Percentiles rank a stretch among this genome's conserved stretches.
These are phyloP conservation scores for Pleuronectes platessa DNA, from an alignment of 2,113 vertebrate species.

Conservation along the genomic window DNA sequence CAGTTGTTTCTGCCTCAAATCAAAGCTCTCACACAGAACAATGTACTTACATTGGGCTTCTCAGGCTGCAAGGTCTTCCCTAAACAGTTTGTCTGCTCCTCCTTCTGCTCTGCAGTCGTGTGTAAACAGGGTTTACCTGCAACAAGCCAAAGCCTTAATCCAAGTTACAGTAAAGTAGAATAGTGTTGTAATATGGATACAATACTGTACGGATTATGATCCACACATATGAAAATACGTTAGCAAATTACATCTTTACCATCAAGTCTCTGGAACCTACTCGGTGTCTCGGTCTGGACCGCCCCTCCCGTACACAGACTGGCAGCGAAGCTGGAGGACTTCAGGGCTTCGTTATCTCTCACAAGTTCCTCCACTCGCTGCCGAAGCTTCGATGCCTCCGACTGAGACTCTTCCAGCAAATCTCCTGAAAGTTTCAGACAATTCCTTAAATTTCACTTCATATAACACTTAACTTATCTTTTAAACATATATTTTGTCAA, in stretches of 20 bases:
- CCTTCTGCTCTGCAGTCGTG: conserved; percentile 62
- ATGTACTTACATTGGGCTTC: conserved; percentile 71
- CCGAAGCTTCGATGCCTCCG: conserved; percentile 90
- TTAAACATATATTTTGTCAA: too few species aligned
- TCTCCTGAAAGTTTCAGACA: conserved; percentile 83
- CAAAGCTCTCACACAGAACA: conserved; percentile 19
- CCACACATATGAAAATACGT: background rate
- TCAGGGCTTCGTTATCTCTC: conserved; percentile 89
- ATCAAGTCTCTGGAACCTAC: conserved; percentile 54
- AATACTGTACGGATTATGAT: background rate
- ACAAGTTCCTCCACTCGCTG: conserved; percentile 95
- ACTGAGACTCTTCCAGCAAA: conserved; percentile 93
- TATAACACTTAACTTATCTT: too few species aligned
- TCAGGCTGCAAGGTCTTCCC: conserved; percentile 75
- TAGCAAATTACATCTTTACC: background rate
- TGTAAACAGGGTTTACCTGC: conserved; percentile 73
- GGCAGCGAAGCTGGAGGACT: conserved; percentile 79
- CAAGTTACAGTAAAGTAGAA: background rate
- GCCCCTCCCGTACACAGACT: conserved; percentile 77
- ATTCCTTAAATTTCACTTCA: background rate
- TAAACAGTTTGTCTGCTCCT: conserved; percentile 70
- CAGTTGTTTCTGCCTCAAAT: background rate
- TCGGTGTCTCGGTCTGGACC: conserved; percentile 73
- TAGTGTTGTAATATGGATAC: background rate
- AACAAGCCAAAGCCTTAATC: conserved; percentile 6